Percentiles rank a stretch among this genome's conserved stretches.
Conservation (phyloP, 2,113 vertebrate species). For the Labeo catla region DNA sequence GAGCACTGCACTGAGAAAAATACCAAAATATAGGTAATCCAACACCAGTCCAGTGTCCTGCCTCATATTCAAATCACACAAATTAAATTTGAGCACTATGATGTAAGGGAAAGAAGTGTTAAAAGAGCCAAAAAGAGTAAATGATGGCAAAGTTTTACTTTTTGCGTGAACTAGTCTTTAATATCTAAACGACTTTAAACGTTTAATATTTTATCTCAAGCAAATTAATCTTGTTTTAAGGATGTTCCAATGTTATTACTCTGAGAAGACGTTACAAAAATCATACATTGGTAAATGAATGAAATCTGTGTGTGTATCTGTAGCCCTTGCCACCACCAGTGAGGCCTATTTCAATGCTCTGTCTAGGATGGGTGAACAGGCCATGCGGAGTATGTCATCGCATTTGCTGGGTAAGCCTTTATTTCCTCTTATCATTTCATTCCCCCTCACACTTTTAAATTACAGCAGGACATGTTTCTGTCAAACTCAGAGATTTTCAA, state of each 20-base stretch:
- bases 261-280: background rate
- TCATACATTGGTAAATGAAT: background rate
- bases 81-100: background rate
- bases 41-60: too few species aligned
- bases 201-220: background rate
- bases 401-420: constrained; percentile 82
- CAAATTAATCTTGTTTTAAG: background rate
- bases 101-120: background rate
- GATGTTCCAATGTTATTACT: background rate
- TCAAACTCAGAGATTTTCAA: background rate
- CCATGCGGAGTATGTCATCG: constrained; percentile 83
- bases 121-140: background rate
- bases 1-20: too few species aligned
- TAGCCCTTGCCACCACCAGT: constrained; percentile 84
- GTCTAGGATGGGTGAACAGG: constrained; percentile 88
- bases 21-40: too few species aligned
- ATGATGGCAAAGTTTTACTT: too few species aligned
- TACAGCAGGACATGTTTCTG: background rate
- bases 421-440: background rate
- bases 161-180: background rate
- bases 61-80: background rate
- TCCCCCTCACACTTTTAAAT: background rate
- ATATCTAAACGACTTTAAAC: background rate
- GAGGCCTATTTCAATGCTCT: constrained; percentile 90
- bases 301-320: constrained; percentile 21